Evolutionary conservation across 2,888 invertebrate species (phyloP).

Genomic region (Sicus ferrugineus): DNA sequence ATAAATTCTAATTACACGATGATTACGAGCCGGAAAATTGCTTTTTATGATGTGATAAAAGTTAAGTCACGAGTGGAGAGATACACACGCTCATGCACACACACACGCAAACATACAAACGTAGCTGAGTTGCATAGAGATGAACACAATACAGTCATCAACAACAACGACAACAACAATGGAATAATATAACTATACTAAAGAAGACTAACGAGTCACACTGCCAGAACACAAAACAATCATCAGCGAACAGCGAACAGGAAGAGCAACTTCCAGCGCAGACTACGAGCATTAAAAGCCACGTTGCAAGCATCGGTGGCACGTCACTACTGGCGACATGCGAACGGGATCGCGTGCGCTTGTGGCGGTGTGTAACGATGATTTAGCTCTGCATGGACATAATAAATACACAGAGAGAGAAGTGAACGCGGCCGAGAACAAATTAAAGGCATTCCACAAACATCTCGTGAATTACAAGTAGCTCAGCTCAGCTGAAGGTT

Average conservation of each 20-base stretch:
- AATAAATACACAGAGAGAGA: too few relatives aligned
- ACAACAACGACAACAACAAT: slow-evolving; percentile 11
- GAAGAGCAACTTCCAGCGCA: neutral
- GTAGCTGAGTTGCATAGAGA: neutral
- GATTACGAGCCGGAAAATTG: slow-evolving; percentile 38
- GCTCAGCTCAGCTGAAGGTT: too few relatives aligned
- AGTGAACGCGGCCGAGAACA: too few relatives aligned
- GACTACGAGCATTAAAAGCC: slow-evolving; percentile 4
- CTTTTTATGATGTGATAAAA: slow-evolving; percentile 38
- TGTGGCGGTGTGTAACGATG: too few relatives aligned
- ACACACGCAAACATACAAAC: neutral
- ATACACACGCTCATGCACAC: neutral
- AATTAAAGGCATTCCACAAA: too few relatives aligned
- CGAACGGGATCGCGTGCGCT: too few relatives aligned
- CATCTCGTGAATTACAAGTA: too few relatives aligned
- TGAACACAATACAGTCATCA: neutral
- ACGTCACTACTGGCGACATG: too few relatives aligned
- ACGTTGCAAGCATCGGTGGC: neutral
- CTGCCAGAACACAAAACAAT: slow-evolving; percentile 8
- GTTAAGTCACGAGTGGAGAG: slow-evolving; percentile 13
- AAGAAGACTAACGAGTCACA: too few relatives aligned
- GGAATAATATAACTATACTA: too few relatives aligned
- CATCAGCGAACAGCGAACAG: neutral
- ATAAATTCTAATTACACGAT: slow-evolving; percentile 38
- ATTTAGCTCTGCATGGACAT: neutral